phyloP scores from a whole-genome alignment of 1,140 invertebrate species.

The Bombus polaris region DNA sequence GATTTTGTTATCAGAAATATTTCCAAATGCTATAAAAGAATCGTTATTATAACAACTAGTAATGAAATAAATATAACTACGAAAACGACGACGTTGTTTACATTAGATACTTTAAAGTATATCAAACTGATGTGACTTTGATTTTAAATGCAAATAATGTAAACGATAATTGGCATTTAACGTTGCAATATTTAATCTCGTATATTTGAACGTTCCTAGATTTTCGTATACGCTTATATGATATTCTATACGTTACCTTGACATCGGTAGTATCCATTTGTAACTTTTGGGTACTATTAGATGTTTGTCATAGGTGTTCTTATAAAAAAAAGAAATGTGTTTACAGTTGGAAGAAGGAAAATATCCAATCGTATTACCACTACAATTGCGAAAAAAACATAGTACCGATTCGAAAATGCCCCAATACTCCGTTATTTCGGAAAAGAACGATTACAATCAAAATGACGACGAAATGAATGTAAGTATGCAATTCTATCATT shows the following conservation, averaged over 20 bases:
- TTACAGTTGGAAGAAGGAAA: conserved; percentile 51
- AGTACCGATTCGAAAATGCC: conserved; percentile 41
- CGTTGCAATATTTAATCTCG: not conserved
- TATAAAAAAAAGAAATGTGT: not conserved
- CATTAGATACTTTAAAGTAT: not conserved
- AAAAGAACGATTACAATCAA: conserved; percentile 22
- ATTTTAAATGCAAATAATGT: not conserved
- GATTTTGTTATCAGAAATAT: not conserved
- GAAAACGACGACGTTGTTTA: not conserved
- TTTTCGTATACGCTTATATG: not conserved
- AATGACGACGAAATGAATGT: conserved; percentile 41
- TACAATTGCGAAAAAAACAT: conserved; percentile 58
- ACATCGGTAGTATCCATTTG: too few relatives aligned
- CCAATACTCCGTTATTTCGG: conserved; percentile 57
- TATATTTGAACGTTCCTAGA: not conserved
- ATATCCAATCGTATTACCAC: conserved; percentile 56
- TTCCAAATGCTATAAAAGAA: not conserved
- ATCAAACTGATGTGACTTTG: not conserved
- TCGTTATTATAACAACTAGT: not conserved
- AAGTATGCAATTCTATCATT: conserved; percentile 18
- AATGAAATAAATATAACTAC: not conserved
- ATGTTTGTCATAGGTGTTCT: not conserved
- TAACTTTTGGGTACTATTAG: not conserved
- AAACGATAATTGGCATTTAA: not conserved
- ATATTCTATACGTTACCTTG: not conserved